phyloP scores from a whole-genome alignment of 2,888 invertebrate species.

The Epiblema foenella region DNA sequence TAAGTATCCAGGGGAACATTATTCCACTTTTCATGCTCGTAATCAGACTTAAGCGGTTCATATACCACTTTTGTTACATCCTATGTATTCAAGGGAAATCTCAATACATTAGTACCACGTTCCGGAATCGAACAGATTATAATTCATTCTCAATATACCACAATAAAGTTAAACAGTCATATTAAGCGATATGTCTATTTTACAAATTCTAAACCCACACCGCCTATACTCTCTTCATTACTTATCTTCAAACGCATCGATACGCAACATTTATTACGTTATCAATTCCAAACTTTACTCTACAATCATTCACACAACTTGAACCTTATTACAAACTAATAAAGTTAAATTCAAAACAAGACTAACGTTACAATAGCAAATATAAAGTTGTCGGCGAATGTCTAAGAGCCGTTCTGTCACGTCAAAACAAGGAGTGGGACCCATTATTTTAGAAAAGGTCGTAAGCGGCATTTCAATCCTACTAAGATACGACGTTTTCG shows the following conservation, averaged over 20 bases:
- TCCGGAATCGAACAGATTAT: too few species aligned
- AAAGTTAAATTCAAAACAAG: constrained; percentile 47
- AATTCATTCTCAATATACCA: background rate
- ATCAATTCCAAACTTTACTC: constrained; percentile 56
- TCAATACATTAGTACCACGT: too few species aligned
- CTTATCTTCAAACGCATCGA: constrained; percentile 84
- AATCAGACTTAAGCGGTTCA: too few species aligned
- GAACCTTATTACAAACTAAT: constrained; percentile 40
- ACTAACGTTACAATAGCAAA: constrained; percentile 45
- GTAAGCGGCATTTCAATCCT: constrained; percentile 69
- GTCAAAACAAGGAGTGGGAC: constrained; percentile 81
- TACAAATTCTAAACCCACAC: constrained; percentile 65
- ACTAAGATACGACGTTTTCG: constrained; percentile 2
- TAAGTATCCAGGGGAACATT: too few species aligned
- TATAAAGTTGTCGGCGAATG: constrained; percentile 63
- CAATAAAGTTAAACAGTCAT: constrained; percentile 19
- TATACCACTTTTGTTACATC: too few species aligned
- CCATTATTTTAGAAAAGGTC: constrained; percentile 60
- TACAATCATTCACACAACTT: constrained; percentile 31
- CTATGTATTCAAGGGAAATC: too few species aligned
- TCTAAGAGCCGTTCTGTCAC: constrained; percentile 77
- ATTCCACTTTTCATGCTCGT: too few species aligned
- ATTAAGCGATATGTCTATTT: constrained; percentile 40
- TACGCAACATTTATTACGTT: constrained; percentile 82
- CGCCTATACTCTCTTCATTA: constrained; percentile 77